Evolutionary conservation across 2,113 vertebrate genomes (phyloP), one percentile per base, ranked within the genome.

Genomic region (Psephotus haematonotus): DNA sequence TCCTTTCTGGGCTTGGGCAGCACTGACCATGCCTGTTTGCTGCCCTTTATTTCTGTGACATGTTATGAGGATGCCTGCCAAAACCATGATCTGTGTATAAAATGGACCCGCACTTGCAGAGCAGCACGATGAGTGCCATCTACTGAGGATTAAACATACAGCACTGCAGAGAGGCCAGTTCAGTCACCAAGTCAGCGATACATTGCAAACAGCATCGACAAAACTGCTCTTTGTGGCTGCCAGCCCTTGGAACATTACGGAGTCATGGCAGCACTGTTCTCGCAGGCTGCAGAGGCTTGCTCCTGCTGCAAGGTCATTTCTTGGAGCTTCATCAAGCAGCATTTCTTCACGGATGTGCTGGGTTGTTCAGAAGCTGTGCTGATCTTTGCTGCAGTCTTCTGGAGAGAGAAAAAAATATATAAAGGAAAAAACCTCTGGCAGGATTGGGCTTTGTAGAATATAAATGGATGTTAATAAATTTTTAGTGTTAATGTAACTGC

Each of bases 401-500:
- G 35, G 17, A 10, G 7, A 4, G 1, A 3, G 5, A 19, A 77
- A 57, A 37, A 24, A 64, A 59, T 7, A 53, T n/a, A 35, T 6
- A 59, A 35, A 59, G 22, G 13, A 59, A 59, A 25, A 41, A 13
- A 8, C 17, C 52, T 29, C 62, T 50, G 49, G 63, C 87, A 94
- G 68, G 52, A 65, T 86, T 93, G 79, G 74, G 49, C 70, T 96
- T 87, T 71, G 77, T 59, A 76, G 92, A 92, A 78, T 96, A 86
- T 75, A 87, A 96, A 92, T 87, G 65, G 76, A 74, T 50, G 62
- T 86, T 92, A 93, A 93, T 85, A 93, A 75, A 33, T 79, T 88
- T 88, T 94, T 92, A 59, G 83, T 79, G 67, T 89, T 89, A 86
- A 86, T 86, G 43, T 95, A 88, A 94, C 65, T 87, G 74, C 93